phyloP scores from a whole-genome alignment of 2,113 vertebrate genomes.

The Sialia sialis region DNA sequence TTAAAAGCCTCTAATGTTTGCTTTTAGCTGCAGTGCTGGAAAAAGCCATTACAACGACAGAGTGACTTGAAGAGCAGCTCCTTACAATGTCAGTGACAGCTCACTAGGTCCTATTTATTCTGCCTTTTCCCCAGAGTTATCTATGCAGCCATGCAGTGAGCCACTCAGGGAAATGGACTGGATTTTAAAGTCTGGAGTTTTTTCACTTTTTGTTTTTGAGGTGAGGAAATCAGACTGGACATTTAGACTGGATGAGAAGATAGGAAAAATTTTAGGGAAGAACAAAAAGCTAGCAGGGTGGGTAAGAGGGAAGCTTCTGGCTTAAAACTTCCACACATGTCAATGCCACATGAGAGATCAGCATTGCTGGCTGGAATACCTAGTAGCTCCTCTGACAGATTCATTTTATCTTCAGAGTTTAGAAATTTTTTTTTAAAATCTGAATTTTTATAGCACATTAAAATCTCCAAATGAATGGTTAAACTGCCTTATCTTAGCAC shows the following conservation, averaged over 20 bases:
- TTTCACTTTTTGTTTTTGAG: not conserved
- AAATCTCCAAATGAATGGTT: not conserved
- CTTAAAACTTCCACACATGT: not conserved
- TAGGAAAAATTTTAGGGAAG: not conserved
- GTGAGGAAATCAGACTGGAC: not conserved
- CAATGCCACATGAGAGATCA: not conserved
- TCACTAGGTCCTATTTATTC: not conserved
- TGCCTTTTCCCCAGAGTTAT: not conserved
- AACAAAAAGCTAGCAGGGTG: not conserved
- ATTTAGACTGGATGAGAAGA: not conserved
- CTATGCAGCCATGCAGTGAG: not conserved
- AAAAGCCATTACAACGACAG: not conserved
- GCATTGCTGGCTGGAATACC: not conserved
- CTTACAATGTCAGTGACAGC: not conserved
- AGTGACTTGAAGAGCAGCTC: not conserved
- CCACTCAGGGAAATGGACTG: not conserved
- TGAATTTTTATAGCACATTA: not conserved
- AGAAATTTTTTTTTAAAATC: not conserved
- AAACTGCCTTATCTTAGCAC: not conserved
- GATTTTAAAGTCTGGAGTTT: not conserved
- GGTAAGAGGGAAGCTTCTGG: not conserved
- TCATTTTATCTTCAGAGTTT: not conserved
- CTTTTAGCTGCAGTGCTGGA: not conserved
- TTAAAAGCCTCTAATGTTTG: not conserved
- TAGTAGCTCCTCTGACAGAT: not conserved